Percentiles rank a stretch among this genome's conserved stretches.
These are phyloP conservation scores for Phortica okadai DNA, from an alignment of 2,888 invertebrate genomes.

Conservation along the genomic window DNA sequence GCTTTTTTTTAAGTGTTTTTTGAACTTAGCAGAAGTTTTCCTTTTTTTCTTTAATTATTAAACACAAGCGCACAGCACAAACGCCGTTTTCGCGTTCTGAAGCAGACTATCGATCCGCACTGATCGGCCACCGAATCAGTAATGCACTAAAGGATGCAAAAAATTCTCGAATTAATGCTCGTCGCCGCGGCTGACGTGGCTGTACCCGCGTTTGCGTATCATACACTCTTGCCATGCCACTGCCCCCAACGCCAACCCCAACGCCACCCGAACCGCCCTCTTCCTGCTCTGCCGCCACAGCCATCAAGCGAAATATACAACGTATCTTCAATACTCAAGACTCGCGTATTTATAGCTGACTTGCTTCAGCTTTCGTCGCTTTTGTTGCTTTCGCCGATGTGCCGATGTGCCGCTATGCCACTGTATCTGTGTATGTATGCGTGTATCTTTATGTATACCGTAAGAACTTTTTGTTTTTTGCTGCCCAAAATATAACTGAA, in stretches of 20 bases:
- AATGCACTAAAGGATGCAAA: constrained; percentile 78
- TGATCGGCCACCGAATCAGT: constrained; percentile 76
- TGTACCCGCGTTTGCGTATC: constrained; percentile 45
- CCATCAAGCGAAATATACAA: background rate
- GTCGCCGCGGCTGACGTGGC: constrained; percentile 50
- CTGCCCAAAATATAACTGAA: constrained; percentile 34
- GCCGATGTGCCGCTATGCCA: constrained; percentile 20
- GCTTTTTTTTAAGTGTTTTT: too few relatives aligned
- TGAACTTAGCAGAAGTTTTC: background rate
- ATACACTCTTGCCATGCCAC: background rate
- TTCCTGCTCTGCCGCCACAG: background rate
- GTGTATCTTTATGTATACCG: constrained; percentile 12
- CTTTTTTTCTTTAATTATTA: constrained; percentile 33
- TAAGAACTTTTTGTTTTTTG: constrained; percentile 13
- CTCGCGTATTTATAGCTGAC: constrained; percentile 28
- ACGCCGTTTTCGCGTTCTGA: constrained; percentile 1
- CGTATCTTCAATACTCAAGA: constrained; percentile 16
- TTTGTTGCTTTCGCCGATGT: constrained; percentile 19
- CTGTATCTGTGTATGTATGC: constrained; percentile 6
- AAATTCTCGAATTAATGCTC: constrained; percentile 74
- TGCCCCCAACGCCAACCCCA: constrained; percentile 20
- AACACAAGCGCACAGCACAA: constrained; percentile 10
- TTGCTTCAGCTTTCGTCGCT: constrained; percentile 32
- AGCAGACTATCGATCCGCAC: constrained; percentile 68
- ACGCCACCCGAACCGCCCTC: constrained; percentile 26